These are phyloP conservation scores for Sisyra terminalis DNA, from an alignment of 2,888 invertebrate genomes.

Conservation along the genomic window DNA sequence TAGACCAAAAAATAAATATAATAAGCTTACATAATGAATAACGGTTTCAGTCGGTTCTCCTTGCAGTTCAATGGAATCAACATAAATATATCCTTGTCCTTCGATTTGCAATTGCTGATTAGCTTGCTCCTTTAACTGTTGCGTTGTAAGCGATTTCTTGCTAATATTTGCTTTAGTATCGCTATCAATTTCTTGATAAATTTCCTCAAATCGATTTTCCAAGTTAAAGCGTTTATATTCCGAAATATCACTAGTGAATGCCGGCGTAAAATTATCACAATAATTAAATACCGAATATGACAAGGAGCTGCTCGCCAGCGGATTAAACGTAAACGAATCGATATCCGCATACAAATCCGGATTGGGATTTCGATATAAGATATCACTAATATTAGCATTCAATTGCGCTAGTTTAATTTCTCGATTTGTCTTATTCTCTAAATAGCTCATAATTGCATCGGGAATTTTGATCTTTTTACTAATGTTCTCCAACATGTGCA, in stretches of 20 bases:
- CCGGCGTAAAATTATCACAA: too few species aligned
- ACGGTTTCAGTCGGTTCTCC: slow-evolving; percentile 23
- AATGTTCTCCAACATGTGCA: slow-evolving; percentile 13
- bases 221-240: too few species aligned
- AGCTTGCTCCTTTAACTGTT: slow-evolving; percentile 35
- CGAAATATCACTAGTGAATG: too few species aligned
- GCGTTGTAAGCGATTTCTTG: slow-evolving; percentile 22
- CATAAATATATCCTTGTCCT: slow-evolving; percentile 42
- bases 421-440: slow-evolving; percentile 5
- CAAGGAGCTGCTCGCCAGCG: too few species aligned
- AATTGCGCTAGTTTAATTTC: slow-evolving; percentile 17
- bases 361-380: too few species aligned
- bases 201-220: too few species aligned
- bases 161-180: too few species aligned
- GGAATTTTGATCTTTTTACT: not conserved
- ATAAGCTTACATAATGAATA: slow-evolving; percentile 28
- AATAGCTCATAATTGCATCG: slow-evolving; percentile 1
- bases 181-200: too few species aligned
- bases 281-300: too few species aligned
- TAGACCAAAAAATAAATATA: not conserved
- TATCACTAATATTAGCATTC: not conserved
- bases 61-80: slow-evolving; percentile 42
- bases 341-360: too few species aligned
- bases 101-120: slow-evolving; percentile 53
- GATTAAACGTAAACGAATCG: too few species aligned